Evolutionary conservation across 2,888 invertebrate species (phyloP), one percentile per base, ranked within the genome.

Genomic region (Gastrophysa polygoni): DNA sequence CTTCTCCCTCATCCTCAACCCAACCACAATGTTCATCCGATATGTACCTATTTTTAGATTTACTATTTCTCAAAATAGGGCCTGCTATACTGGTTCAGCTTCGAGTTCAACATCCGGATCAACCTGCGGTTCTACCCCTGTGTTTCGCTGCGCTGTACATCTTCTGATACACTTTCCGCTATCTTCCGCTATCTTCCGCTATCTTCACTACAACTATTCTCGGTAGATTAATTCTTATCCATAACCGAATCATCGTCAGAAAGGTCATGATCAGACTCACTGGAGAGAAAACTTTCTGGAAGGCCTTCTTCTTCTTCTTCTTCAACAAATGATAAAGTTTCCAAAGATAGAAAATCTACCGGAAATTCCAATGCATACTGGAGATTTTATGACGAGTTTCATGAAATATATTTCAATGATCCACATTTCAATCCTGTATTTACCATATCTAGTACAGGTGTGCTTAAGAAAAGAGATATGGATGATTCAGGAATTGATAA

Each of bases 261-360:
- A 51, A 16, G 28, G 51, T 28, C 11, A 32, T 8, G 29, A 51
- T 17, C 11, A 29, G 6, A 57, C 38, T 38, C 38, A 38, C 38
- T 38, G 38, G 38, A 38, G n/a, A 57, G 47, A 51, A 51, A 32
- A 29, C 5, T 14, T 51, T 38, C 38, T 38, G 38, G 38, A 16
- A 38, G 3, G 38, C 38, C 38, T 16, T 38, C 38, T 38, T 38
- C 16, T 11, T 38, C 38, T 38, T n/a, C n/a, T n/a, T n/a, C n/a
- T n/a, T n/a, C n/a, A n/a, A n/a, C n/a, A n/a, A n/a, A 51, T 51
- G 51, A 49, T 11, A 49, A 49, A 49, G 21, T 49, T 21, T n/a
- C 21, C 10, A 8, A 18, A 5, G 6, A 20, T 20, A 49, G 14
- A 29, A 51, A 51, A 17, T 14, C 11, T 17, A 32, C 32, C 7